Evolutionary conservation across 1,140 invertebrate species (phyloP), one percentile per base, ranked within the genome.

Genomic region (Leguminivora glycinivorella): DNA sequence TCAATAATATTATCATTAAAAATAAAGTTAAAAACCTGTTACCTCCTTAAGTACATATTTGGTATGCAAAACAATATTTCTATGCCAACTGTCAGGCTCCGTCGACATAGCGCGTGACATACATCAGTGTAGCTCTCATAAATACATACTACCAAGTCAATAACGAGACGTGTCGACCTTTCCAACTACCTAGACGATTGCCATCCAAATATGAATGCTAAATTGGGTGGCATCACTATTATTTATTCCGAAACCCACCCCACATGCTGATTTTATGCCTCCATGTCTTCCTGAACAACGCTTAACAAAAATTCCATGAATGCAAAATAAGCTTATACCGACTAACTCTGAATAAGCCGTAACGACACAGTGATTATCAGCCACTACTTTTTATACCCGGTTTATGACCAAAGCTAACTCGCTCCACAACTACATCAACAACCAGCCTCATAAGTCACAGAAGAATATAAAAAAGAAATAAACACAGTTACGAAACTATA

Each of bases 221-320:
- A 87, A 88, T 90, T 87, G 86, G 84, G 83, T 82, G 82, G 82
- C 80, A 83, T 77, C 63, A 67, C 63, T 58, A 58, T 58, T 58
- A 58, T 58, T 58, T 58, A 40, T 67, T 40, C 63, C 34, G 19
- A 40, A 40, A 69, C 75, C 75, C 71, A 70, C 77, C 79, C 78
- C 77, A 69, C 75, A 80, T 74, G 77, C 43, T 69, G 34, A 72
- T 77, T 76, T 76, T 75, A 79, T 78, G 74, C 74, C 74, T 72
- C 71, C 77, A 76, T 77, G 78, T 81, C 77, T 79, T 74, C 78
- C 78, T 80, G 83, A 80, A 84, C 81, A 87, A 80, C 80, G 83
- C 83, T 85, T 88, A 89, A 89, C 84, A 87, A 89, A 58, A 83
- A 89, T 90, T 89, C 88, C 85, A 90, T 90, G 88, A 90, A 90